Base-by-base conservation (phyloP, 2,113 vertebrate species). In the Megalops atlanticus region DNA sequence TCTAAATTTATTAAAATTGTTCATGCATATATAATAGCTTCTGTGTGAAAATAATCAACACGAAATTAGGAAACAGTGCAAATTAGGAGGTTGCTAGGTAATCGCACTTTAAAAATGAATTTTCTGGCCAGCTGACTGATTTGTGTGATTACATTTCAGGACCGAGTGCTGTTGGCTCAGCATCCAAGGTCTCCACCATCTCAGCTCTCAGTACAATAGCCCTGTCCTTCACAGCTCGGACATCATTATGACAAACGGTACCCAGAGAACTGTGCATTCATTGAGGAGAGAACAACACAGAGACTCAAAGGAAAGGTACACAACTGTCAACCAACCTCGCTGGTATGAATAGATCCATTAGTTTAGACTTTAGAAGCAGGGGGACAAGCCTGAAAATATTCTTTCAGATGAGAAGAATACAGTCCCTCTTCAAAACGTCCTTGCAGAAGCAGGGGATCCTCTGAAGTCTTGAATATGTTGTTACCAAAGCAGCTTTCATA, bases 401-500 rank as follows among this genome's bases (percentile, higher is more conserved):
- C 90, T 92, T 68, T 80, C 83, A 88, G 86, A 89, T 85, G 84
- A 86, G 78, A 80, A 72, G 76, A 83, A 84, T 75, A 82, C 76
- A 91, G 91, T 93, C 91, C 91, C 92, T 91, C 91, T 91, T 58
- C 45, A 91, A 92, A 91, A 93, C 92, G 87, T 91, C 93, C 86
- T 91, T 88, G 92, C 92, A 92, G 93, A 93, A 92, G 92, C 92
- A 89, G 92, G 93, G 91, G 91, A 83, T 83, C 84, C 94, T 95
- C 95, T 91, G 94, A 95, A 94, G 95, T 97, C 95, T 94, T 95
- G 94, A 96, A 96, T 93, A 96, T 21, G 96, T 96, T 96, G 96
- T 98, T 97, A 99, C 97, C 98, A 99, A 99, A 99, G 97, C 96
- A 97, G 97, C 97, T 98, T 98, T 97, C 95, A 89, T 93, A 97